Evolutionary conservation across 2,888 invertebrate genomes (phyloP).

Genomic region (Pristionchus arcanus): DNA sequence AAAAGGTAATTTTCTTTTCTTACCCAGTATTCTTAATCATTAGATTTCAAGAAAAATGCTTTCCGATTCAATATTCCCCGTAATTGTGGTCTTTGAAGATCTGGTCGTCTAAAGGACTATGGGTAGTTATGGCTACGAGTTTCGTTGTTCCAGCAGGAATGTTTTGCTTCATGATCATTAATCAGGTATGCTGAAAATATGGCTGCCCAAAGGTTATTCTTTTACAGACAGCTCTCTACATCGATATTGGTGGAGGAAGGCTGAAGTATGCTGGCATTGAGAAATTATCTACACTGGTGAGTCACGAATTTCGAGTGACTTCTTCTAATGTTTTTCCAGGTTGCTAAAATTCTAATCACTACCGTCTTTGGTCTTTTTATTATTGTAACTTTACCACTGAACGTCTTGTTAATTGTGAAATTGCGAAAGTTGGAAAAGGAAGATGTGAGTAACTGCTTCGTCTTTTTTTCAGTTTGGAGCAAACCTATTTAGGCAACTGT

Average conservation of each 20-base stretch:
- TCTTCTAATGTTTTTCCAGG: neutral
- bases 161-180: neutral
- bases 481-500: neutral
- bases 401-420: neutral
- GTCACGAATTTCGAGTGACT: neutral
- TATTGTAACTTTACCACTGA: neutral
- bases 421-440: neutral
- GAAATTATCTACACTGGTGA: neutral
- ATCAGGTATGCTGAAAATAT: neutral
- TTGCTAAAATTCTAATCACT: neutral
- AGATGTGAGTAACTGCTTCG: neutral
- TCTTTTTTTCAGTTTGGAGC: neutral
- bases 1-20: no score
- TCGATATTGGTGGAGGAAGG: neutral
- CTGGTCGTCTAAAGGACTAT: neutral
- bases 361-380: neutral
- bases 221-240: neutral
- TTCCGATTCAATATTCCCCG: no score
- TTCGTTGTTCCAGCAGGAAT: neutral
- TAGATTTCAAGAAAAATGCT: neutral
- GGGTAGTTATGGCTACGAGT: neutral
- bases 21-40: no score
- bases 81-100: neutral
- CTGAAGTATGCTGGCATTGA: slow-evolving; percentile 6
- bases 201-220: neutral